Evolutionary conservation across 1,140 invertebrate species (phyloP), one percentile per base, ranked within the genome.

Genomic region (Drosophila sechellia): DNA sequence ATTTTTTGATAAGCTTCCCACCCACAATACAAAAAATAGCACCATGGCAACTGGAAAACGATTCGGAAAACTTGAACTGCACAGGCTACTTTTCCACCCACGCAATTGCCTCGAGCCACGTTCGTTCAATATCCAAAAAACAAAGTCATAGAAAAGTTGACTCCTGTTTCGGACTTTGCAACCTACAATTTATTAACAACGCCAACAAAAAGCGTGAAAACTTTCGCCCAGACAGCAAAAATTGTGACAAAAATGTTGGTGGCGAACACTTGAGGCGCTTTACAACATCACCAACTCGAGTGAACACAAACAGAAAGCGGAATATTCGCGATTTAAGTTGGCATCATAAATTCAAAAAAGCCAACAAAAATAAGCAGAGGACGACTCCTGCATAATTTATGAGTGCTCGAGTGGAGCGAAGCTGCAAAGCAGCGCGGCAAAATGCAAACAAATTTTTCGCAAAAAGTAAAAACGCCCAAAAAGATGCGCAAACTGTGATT

Each of bases 381-480:
- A 56, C 75, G 71, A 60, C 66, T 49, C 31, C 63, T 75, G 74
- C 81, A 87, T 87, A 83, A 79, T 89, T 89, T 80, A 79, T 78
- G 65, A 77, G 60, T 49, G 39, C 46, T 17, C 6, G 17, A 48
- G 56, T 5, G 22, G 39, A 50, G 50, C 5, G 31, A 49, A 39
- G 42, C n/a, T 48, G 25, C 55, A 64, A 54, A 37, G 35, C 10
- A 43, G 15, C 31, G 48, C 6, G 27, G 42, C 5, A 15, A 39
- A 81, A 54, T 69, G 58, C 39, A 79, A 74, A 74, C 45, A 75
- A 76, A 53, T 39, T 57, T 39, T 5, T 5, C 11, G 39, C 20
- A 25, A 43, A 56, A 48, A 45, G 25, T 37, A 12, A 40, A 65
- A 69, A 68, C 17, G 69, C 64, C 54, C 8, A 45, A 52, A 45